A percentile compares a stretch with the other conserved stretches of the same genome.
These are phyloP conservation scores for Hofmannophila pseudospretella DNA, from an alignment of 2,888 invertebrate genomes.

Conservation along the genomic window DNA sequence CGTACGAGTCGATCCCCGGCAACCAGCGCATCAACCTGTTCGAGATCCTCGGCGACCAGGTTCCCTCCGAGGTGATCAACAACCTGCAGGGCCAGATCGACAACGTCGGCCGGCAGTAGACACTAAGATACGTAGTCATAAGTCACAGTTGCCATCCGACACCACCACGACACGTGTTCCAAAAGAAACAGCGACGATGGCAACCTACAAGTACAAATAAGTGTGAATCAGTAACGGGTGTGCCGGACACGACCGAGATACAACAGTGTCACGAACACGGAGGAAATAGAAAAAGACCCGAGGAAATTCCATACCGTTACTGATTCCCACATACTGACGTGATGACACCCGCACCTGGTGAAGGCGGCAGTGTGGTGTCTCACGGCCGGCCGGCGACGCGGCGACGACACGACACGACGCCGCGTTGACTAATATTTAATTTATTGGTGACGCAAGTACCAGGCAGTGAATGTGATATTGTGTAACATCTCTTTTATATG, in stretches of 20 bases:
- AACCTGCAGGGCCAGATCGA: slow-evolving; percentile 92
- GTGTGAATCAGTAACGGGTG: slow-evolving; percentile 1
- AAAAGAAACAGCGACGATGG: neutral
- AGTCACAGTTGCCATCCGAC: too few relatives aligned
- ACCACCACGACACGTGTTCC: too few relatives aligned
- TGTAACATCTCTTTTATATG: slow-evolving; percentile 62
- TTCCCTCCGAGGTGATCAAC: slow-evolving; percentile 92
- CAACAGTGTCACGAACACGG: too few relatives aligned
- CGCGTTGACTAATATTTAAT: slow-evolving; percentile 33
- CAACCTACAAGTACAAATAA: neutral
- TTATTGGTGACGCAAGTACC: slow-evolving; percentile 66
- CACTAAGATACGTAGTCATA: neutral
- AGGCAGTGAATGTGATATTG: slow-evolving; percentile 66
- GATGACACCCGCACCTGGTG: too few relatives aligned
- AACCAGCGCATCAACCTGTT: slow-evolving; percentile 90
- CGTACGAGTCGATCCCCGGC: slow-evolving; percentile 91
- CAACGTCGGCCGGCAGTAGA: slow-evolving; percentile 81
- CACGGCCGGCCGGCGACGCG: neutral
- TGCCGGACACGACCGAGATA: too few relatives aligned
- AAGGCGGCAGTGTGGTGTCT: too few relatives aligned
- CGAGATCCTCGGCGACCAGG: slow-evolving; percentile 90
- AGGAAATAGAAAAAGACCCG: neutral
- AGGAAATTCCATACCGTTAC: neutral
- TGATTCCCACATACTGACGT: neutral
- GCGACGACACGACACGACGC: neutral